Percentiles rank a stretch among this genome's conserved stretches.
Conservation (phyloP, 2,888 invertebrate species). For the Aradus depressus region DNA sequence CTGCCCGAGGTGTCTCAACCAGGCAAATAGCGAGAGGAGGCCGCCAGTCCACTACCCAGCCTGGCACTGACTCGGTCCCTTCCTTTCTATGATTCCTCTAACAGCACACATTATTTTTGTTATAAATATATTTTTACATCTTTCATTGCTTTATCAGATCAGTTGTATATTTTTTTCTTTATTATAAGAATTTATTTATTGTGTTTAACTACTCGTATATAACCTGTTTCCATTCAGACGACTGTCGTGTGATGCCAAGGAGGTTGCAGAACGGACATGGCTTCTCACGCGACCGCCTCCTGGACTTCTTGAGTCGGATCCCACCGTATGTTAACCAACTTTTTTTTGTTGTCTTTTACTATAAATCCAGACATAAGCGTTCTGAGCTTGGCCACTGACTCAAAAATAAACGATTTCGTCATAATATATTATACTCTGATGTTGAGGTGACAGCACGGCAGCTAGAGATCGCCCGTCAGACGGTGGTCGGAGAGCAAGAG, state of each 20-base stretch:
- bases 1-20: no score
- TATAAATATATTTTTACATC: neutral
- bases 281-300: constrained; percentile 8
- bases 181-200: neutral
- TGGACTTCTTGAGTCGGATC: constrained; percentile 3
- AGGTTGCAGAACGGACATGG: constrained; percentile 9
- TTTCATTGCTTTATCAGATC: neutral
- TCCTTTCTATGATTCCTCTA: no score
- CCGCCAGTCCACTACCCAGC: no score
- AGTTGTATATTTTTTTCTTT: neutral
- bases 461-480: neutral
- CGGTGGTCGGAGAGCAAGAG: neutral
- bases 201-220: neutral
- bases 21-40: no score
- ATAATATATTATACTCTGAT: no score
- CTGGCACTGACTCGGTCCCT: no score
- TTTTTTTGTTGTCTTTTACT: neutral
- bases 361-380: neutral
- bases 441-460: constrained; percentile 5
- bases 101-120: constrained; percentile 9
- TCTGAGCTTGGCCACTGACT: no score
- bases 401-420: no score
- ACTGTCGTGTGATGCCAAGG: no score
- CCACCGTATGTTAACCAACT: neutral
- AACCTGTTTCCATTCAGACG: neutral